These are phyloP conservation scores for Eilema caniola DNA, from an alignment of 2,888 invertebrate species.

Conservation along the genomic window DNA sequence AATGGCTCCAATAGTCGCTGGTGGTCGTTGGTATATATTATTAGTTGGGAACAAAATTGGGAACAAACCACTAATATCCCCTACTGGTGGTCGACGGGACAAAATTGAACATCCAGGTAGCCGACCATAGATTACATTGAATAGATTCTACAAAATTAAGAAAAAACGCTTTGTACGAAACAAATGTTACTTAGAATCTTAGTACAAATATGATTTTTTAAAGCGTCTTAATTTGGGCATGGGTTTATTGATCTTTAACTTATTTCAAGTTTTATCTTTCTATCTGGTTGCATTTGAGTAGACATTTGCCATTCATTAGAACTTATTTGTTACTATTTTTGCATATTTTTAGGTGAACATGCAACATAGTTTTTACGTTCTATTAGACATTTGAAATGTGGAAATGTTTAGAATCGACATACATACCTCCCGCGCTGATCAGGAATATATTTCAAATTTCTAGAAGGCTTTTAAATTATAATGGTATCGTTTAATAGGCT, in stretches of 20 bases:
- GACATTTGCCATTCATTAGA: background rate
- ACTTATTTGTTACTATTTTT: background rate
- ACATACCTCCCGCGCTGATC: no score
- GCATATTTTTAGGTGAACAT: background rate
- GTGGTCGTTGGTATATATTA: no score
- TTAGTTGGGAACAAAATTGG: no score
- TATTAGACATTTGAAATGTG: background rate
- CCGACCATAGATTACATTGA: background rate
- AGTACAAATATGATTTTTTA: no score
- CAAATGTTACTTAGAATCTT: no score
- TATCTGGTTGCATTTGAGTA: background rate
- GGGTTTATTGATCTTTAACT: background rate
- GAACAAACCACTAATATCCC: no score
- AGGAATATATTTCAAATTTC: background rate
- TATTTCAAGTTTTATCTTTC: background rate
- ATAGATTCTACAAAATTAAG: background rate
- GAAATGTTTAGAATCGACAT: background rate
- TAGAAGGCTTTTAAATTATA: background rate
- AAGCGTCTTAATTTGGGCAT: background rate
- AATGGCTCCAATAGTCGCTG: no score
- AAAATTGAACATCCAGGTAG: no score
- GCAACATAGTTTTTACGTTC: background rate
- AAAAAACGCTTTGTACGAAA: no score
- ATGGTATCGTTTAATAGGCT: no score
- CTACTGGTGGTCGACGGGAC: no score